Conservation (phyloP, 1,140 invertebrate genomes). For the Drosophila kikkawai region DNA sequence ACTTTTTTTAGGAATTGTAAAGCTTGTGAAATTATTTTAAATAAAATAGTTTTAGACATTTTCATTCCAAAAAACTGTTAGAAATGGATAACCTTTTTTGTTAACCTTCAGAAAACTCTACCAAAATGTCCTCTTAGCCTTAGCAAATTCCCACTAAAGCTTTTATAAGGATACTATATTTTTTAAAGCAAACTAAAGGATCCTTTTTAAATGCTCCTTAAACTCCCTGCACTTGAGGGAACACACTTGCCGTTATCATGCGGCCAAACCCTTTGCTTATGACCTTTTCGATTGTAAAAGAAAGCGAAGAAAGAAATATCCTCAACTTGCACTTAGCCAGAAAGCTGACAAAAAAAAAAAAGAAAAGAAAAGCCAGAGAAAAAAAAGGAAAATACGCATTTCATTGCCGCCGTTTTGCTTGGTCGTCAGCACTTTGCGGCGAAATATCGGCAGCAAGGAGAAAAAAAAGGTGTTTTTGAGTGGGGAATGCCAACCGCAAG, state of each 20-base stretch:
- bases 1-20: neutral
- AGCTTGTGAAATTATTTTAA: neutral
- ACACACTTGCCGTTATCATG: constrained; percentile 1
- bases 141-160: neutral
- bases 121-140: too few species aligned
- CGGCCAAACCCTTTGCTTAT: constrained; percentile 32
- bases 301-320: constrained; percentile 26
- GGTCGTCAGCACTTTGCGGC: constrained; percentile 49
- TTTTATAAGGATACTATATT: neutral
- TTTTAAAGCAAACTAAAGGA: constrained; percentile 11
- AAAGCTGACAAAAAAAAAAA: constrained; percentile 53
- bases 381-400: constrained; percentile 45
- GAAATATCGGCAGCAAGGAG: constrained; percentile 20
- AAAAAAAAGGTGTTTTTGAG: constrained; percentile 66
- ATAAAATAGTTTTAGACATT: too few species aligned
- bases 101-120: neutral
- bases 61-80: too few species aligned
- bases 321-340: constrained; percentile 71
- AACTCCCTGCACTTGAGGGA: constrained; percentile 22
- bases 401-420: constrained; percentile 48
- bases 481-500: constrained; percentile 55
- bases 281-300: constrained; percentile 32
- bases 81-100: too few species aligned
- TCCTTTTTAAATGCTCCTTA: constrained; percentile 23
- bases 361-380: neutral